Conservation (phyloP, 1,140 invertebrate species). For the Drepana arcuata region DNA sequence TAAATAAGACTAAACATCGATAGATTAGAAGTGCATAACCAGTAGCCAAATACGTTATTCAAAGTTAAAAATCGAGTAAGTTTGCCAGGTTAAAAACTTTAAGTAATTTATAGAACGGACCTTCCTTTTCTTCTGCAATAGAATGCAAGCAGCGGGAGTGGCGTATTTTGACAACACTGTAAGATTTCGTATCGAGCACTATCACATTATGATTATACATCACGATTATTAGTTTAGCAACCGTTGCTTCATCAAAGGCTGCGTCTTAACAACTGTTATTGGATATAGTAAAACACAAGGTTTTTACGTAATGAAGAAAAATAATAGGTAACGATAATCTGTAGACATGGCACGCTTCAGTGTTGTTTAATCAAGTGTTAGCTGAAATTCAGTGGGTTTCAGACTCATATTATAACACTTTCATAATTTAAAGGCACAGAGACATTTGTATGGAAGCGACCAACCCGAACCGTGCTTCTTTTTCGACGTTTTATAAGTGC, state of each 20-base stretch:
- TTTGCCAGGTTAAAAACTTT: background rate
- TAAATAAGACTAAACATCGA: no score
- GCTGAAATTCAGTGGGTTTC: constrained; percentile 34
- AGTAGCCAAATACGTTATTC: background rate
- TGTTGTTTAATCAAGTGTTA: constrained; percentile 50
- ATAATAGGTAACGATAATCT: constrained; percentile 8
- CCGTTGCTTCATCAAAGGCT: background rate
- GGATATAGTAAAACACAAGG: background rate
- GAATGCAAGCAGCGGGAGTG: constrained; percentile 47
- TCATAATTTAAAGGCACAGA: no score
- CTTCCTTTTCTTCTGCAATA: constrained; percentile 52
- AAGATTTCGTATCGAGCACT: constrained; percentile 37
- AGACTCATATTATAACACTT: constrained; percentile 23
- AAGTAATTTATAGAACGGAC: constrained; percentile 13
- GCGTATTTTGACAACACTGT: constrained; percentile 45
- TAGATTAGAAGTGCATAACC: no score
- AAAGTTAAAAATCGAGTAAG: background rate
- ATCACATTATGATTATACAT: constrained; percentile 48
- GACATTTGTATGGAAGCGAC: no score
- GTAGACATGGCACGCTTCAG: constrained; percentile 44
- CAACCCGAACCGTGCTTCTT: no score
- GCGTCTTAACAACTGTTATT: background rate
- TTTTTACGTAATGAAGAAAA: background rate
- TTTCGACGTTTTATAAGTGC: no score
- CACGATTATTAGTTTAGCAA: background rate